phyloP scores from a whole-genome alignment of 2,888 invertebrate species.

The Mactromeris polynyma region DNA sequence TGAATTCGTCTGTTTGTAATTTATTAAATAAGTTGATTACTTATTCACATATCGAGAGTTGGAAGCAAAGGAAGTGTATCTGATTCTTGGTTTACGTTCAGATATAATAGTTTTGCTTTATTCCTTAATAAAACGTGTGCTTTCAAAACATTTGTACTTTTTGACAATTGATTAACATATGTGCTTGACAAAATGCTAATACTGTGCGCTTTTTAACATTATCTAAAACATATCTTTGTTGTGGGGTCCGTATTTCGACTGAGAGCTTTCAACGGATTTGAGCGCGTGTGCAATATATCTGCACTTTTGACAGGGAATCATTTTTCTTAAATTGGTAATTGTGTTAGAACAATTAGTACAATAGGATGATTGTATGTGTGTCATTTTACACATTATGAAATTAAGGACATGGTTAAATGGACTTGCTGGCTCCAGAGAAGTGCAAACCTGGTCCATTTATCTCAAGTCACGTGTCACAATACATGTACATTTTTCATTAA shows the following conservation, averaged over 20 bases:
- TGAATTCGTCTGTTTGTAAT: background rate
- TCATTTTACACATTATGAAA: background rate
- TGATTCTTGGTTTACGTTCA: too few relatives aligned
- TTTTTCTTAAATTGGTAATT: background rate
- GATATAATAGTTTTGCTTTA: too few relatives aligned
- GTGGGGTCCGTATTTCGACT: background rate
- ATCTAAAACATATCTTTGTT: background rate
- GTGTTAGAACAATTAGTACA: background rate
- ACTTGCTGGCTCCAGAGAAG: conserved; percentile 29
- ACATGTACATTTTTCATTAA: conserved; percentile 60
- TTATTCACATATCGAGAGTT: too few relatives aligned
- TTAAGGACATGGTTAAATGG: background rate
- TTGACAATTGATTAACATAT: background rate
- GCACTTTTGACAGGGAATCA: background rate
- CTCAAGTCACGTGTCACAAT: conserved; percentile 57
- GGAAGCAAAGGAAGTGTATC: too few relatives aligned
- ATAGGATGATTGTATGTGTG: background rate
- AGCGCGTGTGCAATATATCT: background rate
- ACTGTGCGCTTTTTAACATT: background rate
- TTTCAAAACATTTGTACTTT: background rate
- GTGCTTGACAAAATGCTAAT: background rate
- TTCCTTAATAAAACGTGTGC: background rate
- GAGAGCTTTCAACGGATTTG: too few relatives aligned
- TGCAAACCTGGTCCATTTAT: conserved; percentile 42
- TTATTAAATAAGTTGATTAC: background rate